Conservation (phyloP, 2,888 invertebrate species). For the Anoncus sp. region DNA sequence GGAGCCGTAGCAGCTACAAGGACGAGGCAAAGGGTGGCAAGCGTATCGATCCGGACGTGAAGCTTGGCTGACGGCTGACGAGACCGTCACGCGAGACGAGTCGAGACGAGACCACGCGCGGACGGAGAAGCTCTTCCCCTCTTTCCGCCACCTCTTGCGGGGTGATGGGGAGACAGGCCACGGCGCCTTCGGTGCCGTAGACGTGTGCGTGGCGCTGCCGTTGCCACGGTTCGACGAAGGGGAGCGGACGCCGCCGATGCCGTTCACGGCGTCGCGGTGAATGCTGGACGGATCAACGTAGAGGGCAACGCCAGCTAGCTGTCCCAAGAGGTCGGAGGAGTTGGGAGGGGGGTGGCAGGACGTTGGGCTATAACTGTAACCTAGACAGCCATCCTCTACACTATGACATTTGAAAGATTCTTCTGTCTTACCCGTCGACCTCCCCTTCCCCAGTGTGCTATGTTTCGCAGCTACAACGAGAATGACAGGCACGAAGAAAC, state of each 20-base stretch:
- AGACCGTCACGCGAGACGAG: conserved; percentile 83
- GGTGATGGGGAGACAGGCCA: conserved; percentile 56
- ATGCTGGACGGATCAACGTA: conserved; percentile 66
- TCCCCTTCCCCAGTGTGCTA: conserved; percentile 67
- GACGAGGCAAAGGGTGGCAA: conserved; percentile 77
- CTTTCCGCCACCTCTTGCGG: conserved; percentile 57
- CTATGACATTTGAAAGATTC: conserved; percentile 81
- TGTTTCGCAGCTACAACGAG: neutral
- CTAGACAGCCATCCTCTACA: conserved; percentile 9
- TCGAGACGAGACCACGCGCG: conserved; percentile 79
- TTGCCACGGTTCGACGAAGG: conserved; percentile 46
- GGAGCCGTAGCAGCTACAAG: conserved; percentile 52
- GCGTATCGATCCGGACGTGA: conserved; percentile 82
- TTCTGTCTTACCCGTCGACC: conserved; percentile 72
- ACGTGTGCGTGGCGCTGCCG: conserved; percentile 53
- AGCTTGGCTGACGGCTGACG: conserved; percentile 83
- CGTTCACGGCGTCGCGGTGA: conserved; percentile 67
- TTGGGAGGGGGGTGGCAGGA: conserved; percentile 57
- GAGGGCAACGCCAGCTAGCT: conserved; percentile 59
- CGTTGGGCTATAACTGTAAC: conserved; percentile 45
- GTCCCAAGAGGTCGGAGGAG: conserved; percentile 34
- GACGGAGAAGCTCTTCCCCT: conserved; percentile 74
- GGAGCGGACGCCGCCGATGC: conserved; percentile 62
- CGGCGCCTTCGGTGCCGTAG: conserved; percentile 26
- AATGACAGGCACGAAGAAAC: neutral